Conservation (phyloP, 2,113 vertebrate genomes). For the Oncorhynchus tshawytscha region DNA sequence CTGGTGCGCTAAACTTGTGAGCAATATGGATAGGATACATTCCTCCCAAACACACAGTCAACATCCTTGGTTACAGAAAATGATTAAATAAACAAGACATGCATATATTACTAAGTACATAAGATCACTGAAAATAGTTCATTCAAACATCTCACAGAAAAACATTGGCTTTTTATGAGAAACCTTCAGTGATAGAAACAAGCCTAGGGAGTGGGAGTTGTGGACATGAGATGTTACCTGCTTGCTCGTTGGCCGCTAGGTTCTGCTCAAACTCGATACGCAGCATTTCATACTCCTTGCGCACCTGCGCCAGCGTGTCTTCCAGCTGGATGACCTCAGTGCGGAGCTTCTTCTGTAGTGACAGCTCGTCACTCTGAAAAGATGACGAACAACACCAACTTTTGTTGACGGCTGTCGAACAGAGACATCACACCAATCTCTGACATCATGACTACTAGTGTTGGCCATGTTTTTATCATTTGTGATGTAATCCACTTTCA, state of each 20-base stretch:
- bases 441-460: not conserved
- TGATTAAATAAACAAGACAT: no score
- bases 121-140: no score
- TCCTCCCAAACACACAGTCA: not conserved
- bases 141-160: no score
- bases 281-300: conserved; percentile 95
- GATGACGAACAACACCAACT: not conserved
- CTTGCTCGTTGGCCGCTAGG: conserved; percentile 93
- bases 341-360: conserved; percentile 90
- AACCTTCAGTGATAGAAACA: not conserved
- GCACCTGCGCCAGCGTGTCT: conserved; percentile 90
- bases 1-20: no score
- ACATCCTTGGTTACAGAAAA: not conserved
- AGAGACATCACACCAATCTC: not conserved
- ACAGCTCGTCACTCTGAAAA: conserved; percentile 88
- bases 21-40: not conserved
- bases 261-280: conserved; percentile 96
- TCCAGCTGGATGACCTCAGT: conserved; percentile 95
- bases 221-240: conserved; percentile 57
- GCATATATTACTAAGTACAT: no score
- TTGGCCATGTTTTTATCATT: no score
- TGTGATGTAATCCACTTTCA: no score
- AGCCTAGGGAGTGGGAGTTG: not conserved
- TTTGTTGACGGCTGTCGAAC: not conserved
- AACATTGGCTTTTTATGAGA: no score